These are phyloP conservation scores for Eulemur macaco DNA, from an alignment of 2,113 vertebrate species.

Conservation along the genomic window DNA sequence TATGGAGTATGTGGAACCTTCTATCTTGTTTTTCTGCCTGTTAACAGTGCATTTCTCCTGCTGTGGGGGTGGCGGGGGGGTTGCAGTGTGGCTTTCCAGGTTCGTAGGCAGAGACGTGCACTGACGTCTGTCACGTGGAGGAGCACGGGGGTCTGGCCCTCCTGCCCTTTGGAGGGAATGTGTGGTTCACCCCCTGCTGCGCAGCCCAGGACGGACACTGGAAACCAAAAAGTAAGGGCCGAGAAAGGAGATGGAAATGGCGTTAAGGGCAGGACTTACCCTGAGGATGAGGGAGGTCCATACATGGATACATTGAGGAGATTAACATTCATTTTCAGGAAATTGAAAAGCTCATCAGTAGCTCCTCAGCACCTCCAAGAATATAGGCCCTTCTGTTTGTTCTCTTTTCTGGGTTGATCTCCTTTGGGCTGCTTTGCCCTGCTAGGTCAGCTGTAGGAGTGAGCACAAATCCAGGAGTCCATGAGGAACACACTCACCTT, in stretches of 20 bases:
- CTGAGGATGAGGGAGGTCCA: not conserved
- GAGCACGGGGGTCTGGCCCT: not conserved
- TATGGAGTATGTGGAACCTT: not conserved
- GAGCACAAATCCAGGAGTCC: not conserved
- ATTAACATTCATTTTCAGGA: not conserved
- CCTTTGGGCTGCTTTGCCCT: not conserved
- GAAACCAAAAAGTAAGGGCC: not conserved
- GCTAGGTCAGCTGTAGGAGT: not conserved
- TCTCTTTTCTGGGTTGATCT: not conserved
- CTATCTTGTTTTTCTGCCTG: not conserved
- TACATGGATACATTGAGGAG: not conserved
- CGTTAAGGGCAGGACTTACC: not conserved
- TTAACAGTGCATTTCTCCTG: not conserved
- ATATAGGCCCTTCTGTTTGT: not conserved
- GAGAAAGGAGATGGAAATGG: not conserved
- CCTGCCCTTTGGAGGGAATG: not conserved
- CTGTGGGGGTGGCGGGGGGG: not conserved
- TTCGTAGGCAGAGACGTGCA: not conserved
- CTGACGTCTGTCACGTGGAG: not conserved
- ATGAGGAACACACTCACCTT: not conserved
- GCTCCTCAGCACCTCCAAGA: not conserved
- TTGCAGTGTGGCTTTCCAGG: not conserved
- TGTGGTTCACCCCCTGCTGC: not conserved
- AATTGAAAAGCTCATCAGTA: not conserved
- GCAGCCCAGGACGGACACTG: not conserved